Evolutionary conservation across 2,888 invertebrate species (phyloP).

Genomic region (Drosophila macrospina): DNA sequence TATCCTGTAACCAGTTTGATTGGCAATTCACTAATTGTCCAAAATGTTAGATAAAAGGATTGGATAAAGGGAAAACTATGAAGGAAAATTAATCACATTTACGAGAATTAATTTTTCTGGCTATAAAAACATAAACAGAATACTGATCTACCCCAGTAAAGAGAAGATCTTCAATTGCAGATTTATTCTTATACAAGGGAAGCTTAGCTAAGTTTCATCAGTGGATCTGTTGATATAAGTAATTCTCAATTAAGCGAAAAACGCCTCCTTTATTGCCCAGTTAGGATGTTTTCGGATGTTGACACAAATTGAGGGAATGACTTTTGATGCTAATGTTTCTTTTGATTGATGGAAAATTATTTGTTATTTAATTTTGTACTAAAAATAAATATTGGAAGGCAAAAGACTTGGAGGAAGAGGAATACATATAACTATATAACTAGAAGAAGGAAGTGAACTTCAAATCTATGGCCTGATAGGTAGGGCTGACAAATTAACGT

Average conservation of each 20-base stretch:
- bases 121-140: no score
- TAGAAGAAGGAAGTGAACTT: background rate
- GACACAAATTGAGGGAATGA: background rate
- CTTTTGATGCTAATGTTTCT: conserved; percentile 10
- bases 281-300: background rate
- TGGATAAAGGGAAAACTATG: no score
- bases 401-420: background rate
- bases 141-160: no score
- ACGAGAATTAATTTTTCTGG: no score
- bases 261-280: background rate
- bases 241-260: background rate
- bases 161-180: no score
- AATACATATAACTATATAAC: background rate
- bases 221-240: no score
- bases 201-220: no score
- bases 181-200: no score
- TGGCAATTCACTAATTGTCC: no score
- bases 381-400: conserved; percentile 4
- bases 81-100: no score
- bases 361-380: conserved; percentile 13
- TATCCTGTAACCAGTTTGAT: background rate
- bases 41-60: no score
- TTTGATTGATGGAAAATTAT: conserved; percentile 8
- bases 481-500: background rate
- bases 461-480: conserved; percentile 22